Evolutionary conservation across 2,888 invertebrate species (phyloP), one percentile per base, ranked within the genome.

Genomic region (Chymomyza caudatula): DNA sequence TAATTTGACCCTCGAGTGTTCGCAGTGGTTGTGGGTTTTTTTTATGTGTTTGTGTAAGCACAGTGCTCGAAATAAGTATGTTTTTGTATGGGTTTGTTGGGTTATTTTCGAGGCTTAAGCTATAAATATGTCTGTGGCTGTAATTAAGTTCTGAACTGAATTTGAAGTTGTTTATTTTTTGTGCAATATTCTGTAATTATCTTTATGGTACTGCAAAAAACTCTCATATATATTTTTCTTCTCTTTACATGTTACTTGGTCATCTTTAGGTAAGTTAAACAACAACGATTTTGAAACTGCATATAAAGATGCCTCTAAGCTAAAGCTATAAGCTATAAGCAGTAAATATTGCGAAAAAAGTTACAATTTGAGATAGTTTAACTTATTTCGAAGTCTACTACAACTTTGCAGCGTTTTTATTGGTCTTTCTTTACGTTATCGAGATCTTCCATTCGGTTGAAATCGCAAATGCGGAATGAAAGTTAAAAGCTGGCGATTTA

Each of bases 1-100:
- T 51, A 42, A 54, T 61, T 61, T 61, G 22, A 43, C 51, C 60
- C 44, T 44, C 11, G 20, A 52, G 43, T 51, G 53, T 15, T 23
- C 13, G 37, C 20, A 11, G 22, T 57, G 42, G 57, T 13, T 2
- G 47, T 47, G 47, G 17, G 3, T 19, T 37, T 8, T 37, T 11
- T 37, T 11, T 37, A 11, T 37, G 29, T 37, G 25, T 25, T 3
- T 25, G 25, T 3, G 29, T 8, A 11, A 37, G 29, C 29, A 37
- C 11, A 37, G 29, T 11, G 8, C 11, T 37, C 25, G 11, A 43
- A 15, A 43, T 15, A 15, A 15, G n/a, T 8, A 15, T 43, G 4
- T 13, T 1, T 19, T 1, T 19, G 47, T 13, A 3, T 47, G 47
- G 47, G 13, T 19, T 43, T 13, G 15, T 47, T 5, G 15, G 47